Evolutionary conservation across 2,113 vertebrate species (phyloP).

Genomic region (Ptychochromis oligacanthus): DNA sequence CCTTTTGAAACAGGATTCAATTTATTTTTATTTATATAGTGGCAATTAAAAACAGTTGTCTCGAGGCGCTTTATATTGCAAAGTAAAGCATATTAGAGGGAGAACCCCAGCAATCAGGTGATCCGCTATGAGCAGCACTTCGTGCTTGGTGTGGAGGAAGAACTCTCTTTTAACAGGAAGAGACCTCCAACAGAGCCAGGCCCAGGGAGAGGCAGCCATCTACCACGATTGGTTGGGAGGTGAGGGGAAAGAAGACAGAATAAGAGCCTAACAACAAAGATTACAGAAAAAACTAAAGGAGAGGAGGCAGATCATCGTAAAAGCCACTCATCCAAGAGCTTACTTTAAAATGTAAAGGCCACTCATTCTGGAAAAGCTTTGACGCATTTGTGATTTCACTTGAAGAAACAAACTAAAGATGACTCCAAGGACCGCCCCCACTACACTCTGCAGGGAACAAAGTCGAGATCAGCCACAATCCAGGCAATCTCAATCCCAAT

Average conservation of each 20-base stretch:
- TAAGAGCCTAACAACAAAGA: not conserved
- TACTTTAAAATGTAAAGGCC: not conserved
- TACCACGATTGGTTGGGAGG: not conserved
- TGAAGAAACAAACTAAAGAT: not conserved
- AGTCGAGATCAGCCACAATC: not conserved
- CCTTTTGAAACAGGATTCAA: not conserved
- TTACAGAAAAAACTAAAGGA: not conserved
- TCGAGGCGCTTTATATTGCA: not conserved
- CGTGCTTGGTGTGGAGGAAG: not conserved
- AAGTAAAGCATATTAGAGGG: not conserved
- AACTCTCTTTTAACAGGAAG: not conserved
- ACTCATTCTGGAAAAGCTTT: not conserved
- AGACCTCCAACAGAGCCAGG: not conserved
- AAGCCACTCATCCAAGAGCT: not conserved
- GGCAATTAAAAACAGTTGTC: not conserved
- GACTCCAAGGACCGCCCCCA: not conserved
- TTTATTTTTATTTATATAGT: not conserved
- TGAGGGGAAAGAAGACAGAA: not conserved
- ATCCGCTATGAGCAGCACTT: not conserved
- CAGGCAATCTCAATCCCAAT: no score
- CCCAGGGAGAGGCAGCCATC: not conserved
- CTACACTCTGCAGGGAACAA: not conserved
- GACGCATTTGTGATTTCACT: no score
- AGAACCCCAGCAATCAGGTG: not conserved
- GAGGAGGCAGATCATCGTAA: not conserved